These are phyloP conservation scores for Anser cygnoides DNA, from an alignment of 2,113 vertebrate species.

Conservation along the genomic window DNA sequence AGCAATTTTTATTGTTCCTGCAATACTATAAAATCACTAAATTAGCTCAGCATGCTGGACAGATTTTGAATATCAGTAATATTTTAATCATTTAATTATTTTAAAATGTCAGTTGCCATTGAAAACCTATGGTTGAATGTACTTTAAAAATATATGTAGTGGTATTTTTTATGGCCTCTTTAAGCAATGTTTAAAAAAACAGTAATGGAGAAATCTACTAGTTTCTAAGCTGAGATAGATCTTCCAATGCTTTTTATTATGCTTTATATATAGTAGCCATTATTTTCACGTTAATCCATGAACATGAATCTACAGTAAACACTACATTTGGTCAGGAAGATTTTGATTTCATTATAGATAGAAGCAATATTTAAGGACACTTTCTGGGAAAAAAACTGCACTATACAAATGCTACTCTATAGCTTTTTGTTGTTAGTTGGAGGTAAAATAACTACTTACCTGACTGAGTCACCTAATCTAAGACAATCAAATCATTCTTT, in stretches of 20 bases:
- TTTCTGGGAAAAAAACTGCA: background rate
- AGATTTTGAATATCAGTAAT: constrained; percentile 26
- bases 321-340: background rate
- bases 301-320: background rate
- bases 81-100: constrained; percentile 21
- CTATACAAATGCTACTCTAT: background rate
- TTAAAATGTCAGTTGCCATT: background rate
- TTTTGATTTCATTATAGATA: background rate
- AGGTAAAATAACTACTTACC: background rate
- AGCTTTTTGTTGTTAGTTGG: background rate
- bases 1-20: background rate
- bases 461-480: background rate
- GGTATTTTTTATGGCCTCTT: background rate
- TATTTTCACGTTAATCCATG: background rate
- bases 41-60: constrained; percentile 7
- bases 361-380: background rate
- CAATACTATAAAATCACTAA: background rate
- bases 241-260: background rate
- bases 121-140: background rate
- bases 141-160: background rate
- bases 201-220: background rate
- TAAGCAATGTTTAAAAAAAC: background rate
- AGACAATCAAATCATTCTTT: background rate
- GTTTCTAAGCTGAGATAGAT: background rate
- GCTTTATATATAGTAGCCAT: background rate